Evolutionary conservation across 2,113 vertebrate genomes (phyloP), one percentile per base, ranked within the genome.

Genomic region (Ctenomys sociabilis): DNA sequence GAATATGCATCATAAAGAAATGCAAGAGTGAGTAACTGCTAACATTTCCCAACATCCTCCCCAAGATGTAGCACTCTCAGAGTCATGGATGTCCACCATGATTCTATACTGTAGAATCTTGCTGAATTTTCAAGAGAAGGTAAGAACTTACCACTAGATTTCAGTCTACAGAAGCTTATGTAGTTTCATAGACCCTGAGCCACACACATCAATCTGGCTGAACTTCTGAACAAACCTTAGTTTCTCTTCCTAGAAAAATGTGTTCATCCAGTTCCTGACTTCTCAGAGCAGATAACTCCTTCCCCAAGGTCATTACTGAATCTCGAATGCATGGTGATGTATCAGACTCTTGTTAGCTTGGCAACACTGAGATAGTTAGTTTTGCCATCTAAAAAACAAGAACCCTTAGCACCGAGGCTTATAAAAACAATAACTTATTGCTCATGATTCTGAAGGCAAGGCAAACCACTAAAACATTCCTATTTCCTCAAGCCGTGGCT

Each of bases 1-100:
- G 61, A 94, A 57, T n/a, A 43, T 19, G 61, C 19, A 52, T 63
- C 11, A 21, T 24, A 88, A 96, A 93, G n/a, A 70, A 93, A 85
- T 73, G 88, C 0, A 0, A 52, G n/a, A 37, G 88, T 16, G 22
- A 77, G 24, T 21, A 10, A 86, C 59, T 52, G 75, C 26, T 59
- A 21, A 22, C 40, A 92, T 96, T 91, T 64, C 40, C 82, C 40
- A 35, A 52, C 28, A 2, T 80, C 9, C 91, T 95, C 43, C 75
- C 85, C 68, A 7, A 66, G 3, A 88, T 16, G 45, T 43, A 24
- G 17, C 70, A 43, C 70, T 49, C 32, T 45, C 32, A n/a, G 52
- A 43, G 59, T 81, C 77, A 30, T 14, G 3, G 72, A 12, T 3
- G 11, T 40, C 73, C 45, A 73, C 35, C 6, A 2, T 52, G 90